Evolutionary conservation across 2,113 vertebrate species (phyloP), one percentile per base, ranked within the genome.

Genomic region (Gambusia affinis): DNA sequence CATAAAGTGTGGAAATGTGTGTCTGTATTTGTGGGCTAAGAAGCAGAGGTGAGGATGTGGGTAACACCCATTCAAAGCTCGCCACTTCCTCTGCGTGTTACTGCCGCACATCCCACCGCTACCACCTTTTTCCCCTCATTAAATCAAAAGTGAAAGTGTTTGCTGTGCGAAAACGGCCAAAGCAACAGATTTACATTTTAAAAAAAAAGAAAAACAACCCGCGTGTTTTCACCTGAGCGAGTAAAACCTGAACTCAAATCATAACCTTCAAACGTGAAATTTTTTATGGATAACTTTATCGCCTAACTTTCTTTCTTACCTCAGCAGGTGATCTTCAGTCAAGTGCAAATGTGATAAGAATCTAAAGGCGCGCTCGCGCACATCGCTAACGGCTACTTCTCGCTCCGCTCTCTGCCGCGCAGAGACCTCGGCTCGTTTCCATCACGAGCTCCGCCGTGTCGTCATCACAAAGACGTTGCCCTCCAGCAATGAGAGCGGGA

Each of bases 401-500:
- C 14, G 62, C 68, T 72, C 33, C 47, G 51, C 0, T 30, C 4
- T 67, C 82, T 39, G 35, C 60, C 79, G 66, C 67, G 29, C 47
- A 39, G 1, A 17, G 67, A 27, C 83, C 81, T 82, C n/a, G 61
- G 4, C 30, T 37, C 19, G 63, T 80, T 78, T 76, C 79, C 64
- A n/a, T 47, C 5, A 1, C 64, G 66, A 82, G 66, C 70, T 71
- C 54, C 17, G 4, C 47, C 75, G 80, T 87, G 81, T 63, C 35
- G 31, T 79, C 83, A 73, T 70, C 81, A 86, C 84, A 91, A 79
- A 84, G 84, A 71, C 77, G 10, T 65, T 69, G 35, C 67, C 89
- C 88, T 87, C 42, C 30, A 75, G 89, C 73, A 78, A 89, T 62
- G 70, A 85, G 77, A 88, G 82, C 57, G 8, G 76, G 85, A 72